These are phyloP conservation scores for Bubalus kerabau DNA, from an alignment of 2,113 vertebrate species.

Conservation along the genomic window DNA sequence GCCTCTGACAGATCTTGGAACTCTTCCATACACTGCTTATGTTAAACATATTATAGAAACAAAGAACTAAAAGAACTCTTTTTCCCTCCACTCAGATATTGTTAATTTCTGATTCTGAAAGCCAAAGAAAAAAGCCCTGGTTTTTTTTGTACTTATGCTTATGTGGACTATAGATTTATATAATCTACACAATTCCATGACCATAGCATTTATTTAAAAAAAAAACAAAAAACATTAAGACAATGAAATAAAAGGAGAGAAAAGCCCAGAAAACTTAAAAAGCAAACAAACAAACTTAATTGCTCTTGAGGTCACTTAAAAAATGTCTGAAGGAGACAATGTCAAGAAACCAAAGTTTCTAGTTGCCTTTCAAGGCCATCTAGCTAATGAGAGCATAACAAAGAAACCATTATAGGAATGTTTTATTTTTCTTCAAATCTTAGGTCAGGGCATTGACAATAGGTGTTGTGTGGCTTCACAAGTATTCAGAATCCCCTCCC, in stretches of 20 bases:
- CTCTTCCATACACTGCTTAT: slow-evolving; percentile 23
- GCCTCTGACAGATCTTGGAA: neutral
- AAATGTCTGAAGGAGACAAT: neutral
- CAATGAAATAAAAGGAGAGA: slow-evolving; percentile 4
- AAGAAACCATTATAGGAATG: neutral
- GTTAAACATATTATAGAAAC: slow-evolving; percentile 43
- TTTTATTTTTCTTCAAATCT: slow-evolving; percentile 23
- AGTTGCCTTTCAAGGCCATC: neutral
- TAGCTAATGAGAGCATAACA: neutral
- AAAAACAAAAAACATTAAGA: neutral
- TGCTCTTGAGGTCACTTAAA: slow-evolving; percentile 1
- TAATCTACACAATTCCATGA: neutral
- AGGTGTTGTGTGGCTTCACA: neutral
- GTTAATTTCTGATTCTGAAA: neutral
- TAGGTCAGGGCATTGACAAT: neutral
- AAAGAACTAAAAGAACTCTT: neutral
- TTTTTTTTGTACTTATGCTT: neutral
- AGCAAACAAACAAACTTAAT: neutral
- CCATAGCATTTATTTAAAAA: neutral
- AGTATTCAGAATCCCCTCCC: neutral
- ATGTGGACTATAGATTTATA: neutral
- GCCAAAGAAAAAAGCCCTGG: slow-evolving; percentile 35
- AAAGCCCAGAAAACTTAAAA: neutral
- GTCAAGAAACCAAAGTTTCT: neutral
- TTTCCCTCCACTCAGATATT: neutral